Evolutionary conservation across 1,140 invertebrate species (phyloP), one percentile per base, ranked within the genome.

Genomic region (Spodoptera litura): DNA sequence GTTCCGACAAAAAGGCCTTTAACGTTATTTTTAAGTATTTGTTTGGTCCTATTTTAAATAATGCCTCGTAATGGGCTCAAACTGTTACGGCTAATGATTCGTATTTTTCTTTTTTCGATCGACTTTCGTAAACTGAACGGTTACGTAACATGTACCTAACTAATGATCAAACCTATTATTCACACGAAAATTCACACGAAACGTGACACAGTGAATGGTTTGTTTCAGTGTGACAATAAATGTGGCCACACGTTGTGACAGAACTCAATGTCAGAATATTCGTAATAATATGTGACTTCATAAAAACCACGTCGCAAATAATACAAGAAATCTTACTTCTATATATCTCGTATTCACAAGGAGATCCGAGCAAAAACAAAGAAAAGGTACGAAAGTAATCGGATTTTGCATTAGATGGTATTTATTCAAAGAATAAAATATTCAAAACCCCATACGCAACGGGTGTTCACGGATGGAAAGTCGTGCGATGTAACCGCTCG

Each of bases 381-480:
- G 55, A 61, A 55, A 58, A 31, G 35, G 31, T 59, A 68, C 44
- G 15, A 13, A 73, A 20, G 35, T 61, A 73, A 73, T 73, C 55
- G 71, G 71, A 58, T 73, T 59, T 59, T 49, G 13, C 71, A 49
- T 73, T 72, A 56, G 55, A 73, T 35, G 56, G 35, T 59, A 73
- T 73, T 13, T 59, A 73, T 73, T 13, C 55, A 49, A 20, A 25
- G 55, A 73, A 73, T 59, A 73, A 59, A 73, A 73, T 73, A 73
- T 73, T 73, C 71, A 73, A 59, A 73, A 73, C 71, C 71, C 71
- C 56, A 58, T 73, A 59, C 55, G 55, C 55, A 44, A 35, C 71
- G 71, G 71, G 53, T 56, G 71, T 59, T 73, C 55, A 38, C 55
- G 53, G 20, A 44, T 72, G 52, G n/a, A 59, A 59, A 61, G 56